Percentiles rank a stretch among this genome's conserved stretches.
These are phyloP conservation scores for Tetragonula clypearis DNA, from an alignment of 1,140 invertebrate genomes.

Conservation along the genomic window DNA sequence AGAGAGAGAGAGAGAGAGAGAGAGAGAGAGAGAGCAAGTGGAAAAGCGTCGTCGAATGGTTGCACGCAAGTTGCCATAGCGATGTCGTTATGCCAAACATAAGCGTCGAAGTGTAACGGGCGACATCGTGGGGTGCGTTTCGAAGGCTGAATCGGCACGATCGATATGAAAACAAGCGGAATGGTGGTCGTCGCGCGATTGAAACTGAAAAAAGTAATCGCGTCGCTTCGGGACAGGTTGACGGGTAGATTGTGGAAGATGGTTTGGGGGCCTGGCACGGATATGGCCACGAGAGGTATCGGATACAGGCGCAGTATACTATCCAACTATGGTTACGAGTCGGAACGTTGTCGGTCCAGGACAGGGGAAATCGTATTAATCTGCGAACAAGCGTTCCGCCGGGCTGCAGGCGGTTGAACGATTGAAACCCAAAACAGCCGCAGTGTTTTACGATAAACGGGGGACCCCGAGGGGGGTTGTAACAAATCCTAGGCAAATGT, in stretches of 20 bases:
- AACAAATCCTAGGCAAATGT: slow-evolving; percentile 14
- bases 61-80: slow-evolving; percentile 56
- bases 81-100: slow-evolving; percentile 57
- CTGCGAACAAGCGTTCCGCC: slow-evolving; percentile 8
- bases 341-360: neutral
- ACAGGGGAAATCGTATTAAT: slow-evolving; percentile 39
- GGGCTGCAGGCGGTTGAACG: neutral
- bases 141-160: slow-evolving; percentile 51
- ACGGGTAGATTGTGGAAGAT: neutral
- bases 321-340: neutral
- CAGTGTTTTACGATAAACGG: slow-evolving; percentile 4
- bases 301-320: neutral
- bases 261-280: neutral
- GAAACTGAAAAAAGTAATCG: slow-evolving; percentile 30
- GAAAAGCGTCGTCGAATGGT: slow-evolving; percentile 15
- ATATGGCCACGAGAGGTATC: neutral
- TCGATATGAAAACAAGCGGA: slow-evolving; percentile 49
- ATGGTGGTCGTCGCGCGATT: slow-evolving; percentile 6
- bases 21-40: slow-evolving; percentile 7
- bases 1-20: too few species aligned
- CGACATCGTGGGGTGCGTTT: slow-evolving; percentile 54
- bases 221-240: neutral
- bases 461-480: neutral
- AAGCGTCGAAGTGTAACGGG: slow-evolving; percentile 52
- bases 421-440: slow-evolving; percentile 3